Evolutionary conservation across 2,113 vertebrate species (phyloP).

Genomic region (Cyanoderma ruficeps): DNA sequence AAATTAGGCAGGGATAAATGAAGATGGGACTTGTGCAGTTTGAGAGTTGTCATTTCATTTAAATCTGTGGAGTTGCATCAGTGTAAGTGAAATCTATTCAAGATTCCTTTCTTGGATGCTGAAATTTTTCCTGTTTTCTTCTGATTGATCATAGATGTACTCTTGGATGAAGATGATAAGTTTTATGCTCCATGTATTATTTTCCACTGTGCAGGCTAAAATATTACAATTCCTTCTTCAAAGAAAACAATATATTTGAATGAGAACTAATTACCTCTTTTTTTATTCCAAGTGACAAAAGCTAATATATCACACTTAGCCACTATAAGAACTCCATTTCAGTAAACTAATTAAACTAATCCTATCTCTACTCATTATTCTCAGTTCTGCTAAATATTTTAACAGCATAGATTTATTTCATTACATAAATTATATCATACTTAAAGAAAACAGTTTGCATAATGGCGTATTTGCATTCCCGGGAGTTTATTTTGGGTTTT

Average conservation of each 20-base stretch:
- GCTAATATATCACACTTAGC: slow-evolving; percentile 81
- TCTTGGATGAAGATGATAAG: slow-evolving; percentile 18
- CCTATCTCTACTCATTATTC: slow-evolving; percentile 81
- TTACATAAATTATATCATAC: slow-evolving; percentile 81
- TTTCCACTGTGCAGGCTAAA: slow-evolving; percentile 62
- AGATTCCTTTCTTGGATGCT: not conserved
- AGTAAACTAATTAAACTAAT: slow-evolving; percentile 86
- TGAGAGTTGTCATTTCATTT: not conserved
- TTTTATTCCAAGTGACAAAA: slow-evolving; percentile 83
- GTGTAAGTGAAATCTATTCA: not conserved
- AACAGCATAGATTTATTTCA: slow-evolving; percentile 78
- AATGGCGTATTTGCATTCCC: slow-evolving; percentile 15
- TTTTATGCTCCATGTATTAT: slow-evolving; percentile 36
- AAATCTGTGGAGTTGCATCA: not conserved
- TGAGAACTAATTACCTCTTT: slow-evolving; percentile 79
- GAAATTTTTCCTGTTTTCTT: not conserved
- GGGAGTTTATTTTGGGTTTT: slow-evolving; percentile 68
- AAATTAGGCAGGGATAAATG: not conserved
- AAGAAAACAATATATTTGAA: slow-evolving; percentile 77
- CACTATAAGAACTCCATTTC: slow-evolving; percentile 76
- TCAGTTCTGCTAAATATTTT: slow-evolving; percentile 81
- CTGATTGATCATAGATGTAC: not conserved
- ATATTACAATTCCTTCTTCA: slow-evolving; percentile 73
- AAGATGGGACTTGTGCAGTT: not conserved
- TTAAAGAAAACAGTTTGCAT: slow-evolving; percentile 74